Evolutionary conservation across 1,140 invertebrate species (phyloP), one percentile per base, ranked within the genome.

Genomic region (Oedothorax gibbosus): DNA sequence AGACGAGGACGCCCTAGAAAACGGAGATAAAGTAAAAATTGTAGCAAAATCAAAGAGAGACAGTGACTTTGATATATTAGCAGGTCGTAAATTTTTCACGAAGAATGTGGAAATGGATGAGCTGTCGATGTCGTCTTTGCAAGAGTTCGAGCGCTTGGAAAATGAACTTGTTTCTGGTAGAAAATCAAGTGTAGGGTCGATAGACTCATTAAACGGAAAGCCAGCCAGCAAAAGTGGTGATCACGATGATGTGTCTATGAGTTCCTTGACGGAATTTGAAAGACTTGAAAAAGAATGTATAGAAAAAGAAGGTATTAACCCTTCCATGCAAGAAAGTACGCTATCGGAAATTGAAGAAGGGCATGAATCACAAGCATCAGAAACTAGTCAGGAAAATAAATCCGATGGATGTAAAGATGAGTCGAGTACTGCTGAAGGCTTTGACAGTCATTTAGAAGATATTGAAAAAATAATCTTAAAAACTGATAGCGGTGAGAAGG

Each of bases 181-280:
- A 64, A 85, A 83, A 56, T 84, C 76, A 62, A 83, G 82, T 53
- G 72, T 86, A 10, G 85, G 86, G 2, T 87, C 87, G n/a, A n/a
- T 82, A 35, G 87, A 87, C 79, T 87, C 87, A 10, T 60, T 86
- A 12, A 84, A 83, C 64, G 80, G 88, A 88, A 68, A 88, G 87
- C 62, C 86, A 86, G 35, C 62, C 88, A 93, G 93, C 0, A 92
- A 93, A 87, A 93, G 93, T 81, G 93, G 94, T 7, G 97, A 98
- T 87, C 94, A 96, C 89, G 97, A 98, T 90, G 95, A 97, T 90
- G 92, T 97, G 35, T 98, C 96, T 0, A 93, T 98, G 88, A 96
- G 94, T 80, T 98, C 96, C 9, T 91, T 98, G 82, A 96, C 97
- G 90, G 97, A 99, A 89, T 98, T 98, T 91, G 97, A 98, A 91